These are phyloP conservation scores for Rhynchophorus ferrugineus DNA, from an alignment of 1,140 invertebrate species.

Conservation along the genomic window DNA sequence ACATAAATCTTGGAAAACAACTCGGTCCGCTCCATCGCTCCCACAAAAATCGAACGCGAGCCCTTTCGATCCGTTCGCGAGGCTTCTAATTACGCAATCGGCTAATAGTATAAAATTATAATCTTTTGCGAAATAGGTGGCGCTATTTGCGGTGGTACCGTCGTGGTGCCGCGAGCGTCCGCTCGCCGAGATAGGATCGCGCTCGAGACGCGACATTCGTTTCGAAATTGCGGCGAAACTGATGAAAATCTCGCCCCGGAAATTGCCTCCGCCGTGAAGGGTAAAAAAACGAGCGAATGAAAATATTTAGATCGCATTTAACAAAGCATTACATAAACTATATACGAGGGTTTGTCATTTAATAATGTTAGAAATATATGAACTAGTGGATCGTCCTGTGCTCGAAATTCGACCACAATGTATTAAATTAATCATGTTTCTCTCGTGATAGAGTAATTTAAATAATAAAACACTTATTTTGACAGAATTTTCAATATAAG, in stretches of 20 bases:
- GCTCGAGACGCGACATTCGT: not conserved
- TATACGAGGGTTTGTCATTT: too few species aligned
- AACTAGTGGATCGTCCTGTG: too few species aligned
- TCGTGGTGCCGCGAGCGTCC: not conserved
- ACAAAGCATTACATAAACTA: too few species aligned
- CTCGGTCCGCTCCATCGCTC: not conserved
- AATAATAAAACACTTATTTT: too few species aligned
- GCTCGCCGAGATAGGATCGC: not conserved
- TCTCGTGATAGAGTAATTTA: too few species aligned
- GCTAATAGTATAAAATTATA: conserved; percentile 19
- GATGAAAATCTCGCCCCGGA: not conserved
- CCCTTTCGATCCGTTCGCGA: not conserved
- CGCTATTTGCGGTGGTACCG: not conserved
- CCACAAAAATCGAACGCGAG: not conserved
- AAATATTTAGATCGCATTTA: too few species aligned
- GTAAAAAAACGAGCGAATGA: too few species aligned
- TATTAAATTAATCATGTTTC: too few species aligned
- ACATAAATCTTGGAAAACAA: too few species aligned
- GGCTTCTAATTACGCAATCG: conserved; percentile 19
- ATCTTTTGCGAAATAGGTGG: conserved; percentile 18
- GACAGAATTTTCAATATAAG: too few species aligned
- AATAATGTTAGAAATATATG: too few species aligned
- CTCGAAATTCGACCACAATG: too few species aligned
- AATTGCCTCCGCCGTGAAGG: not conserved
- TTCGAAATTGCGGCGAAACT: not conserved